Evolutionary conservation across 2,888 invertebrate species (phyloP), one percentile per base, ranked within the genome.

Genomic region (Epirrita christyi): DNA sequence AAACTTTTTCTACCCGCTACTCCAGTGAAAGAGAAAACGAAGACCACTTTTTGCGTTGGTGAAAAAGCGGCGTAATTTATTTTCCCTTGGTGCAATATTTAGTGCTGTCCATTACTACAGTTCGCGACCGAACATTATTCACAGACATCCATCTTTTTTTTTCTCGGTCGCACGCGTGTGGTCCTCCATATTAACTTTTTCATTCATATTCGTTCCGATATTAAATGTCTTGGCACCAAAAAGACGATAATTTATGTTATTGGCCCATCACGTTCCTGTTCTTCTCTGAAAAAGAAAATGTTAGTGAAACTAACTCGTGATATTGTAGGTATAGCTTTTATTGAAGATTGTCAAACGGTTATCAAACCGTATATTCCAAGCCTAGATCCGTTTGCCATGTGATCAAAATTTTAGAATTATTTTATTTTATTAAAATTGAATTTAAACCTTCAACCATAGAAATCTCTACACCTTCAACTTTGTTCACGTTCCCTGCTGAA

Each of bases 51-150:
- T 90, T 88, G 88, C 85, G 82, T 78, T 69, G 73, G 83, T 89
- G 90, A 90, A 90, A 90, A 90, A 89, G 85, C 80, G 83, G 74
- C 71, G 88, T 89, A 89, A 91, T 91, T 91, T 90, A 90, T 91
- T 88, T 89, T 86, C 88, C 86, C 88, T 86, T 77, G 83, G 85
- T 88, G 86, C 88, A 89, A 91, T 91, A 91, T 91, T 91, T 91
- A 90, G 90, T 89, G 90, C 87, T 90, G 91, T 89, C 91, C 91
- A 90, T 91, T 91, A 91, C 90, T 84, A 84, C 81, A 89, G 90
- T 89, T 88, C 89, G 89, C 91, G 91, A 88, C 90, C 90, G 86
- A 83, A 85, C 88, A 89, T 91, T 88, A 88, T 88, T 91, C 90
- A 91, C 85, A 72, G 73, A 78, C 86, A 88, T 90, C 85, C 85